Percentiles rank a stretch among this genome's conserved stretches.
These are phyloP conservation scores for Pollenia amentaria DNA, from an alignment of 2,888 invertebrate species.

Conservation along the genomic window DNA sequence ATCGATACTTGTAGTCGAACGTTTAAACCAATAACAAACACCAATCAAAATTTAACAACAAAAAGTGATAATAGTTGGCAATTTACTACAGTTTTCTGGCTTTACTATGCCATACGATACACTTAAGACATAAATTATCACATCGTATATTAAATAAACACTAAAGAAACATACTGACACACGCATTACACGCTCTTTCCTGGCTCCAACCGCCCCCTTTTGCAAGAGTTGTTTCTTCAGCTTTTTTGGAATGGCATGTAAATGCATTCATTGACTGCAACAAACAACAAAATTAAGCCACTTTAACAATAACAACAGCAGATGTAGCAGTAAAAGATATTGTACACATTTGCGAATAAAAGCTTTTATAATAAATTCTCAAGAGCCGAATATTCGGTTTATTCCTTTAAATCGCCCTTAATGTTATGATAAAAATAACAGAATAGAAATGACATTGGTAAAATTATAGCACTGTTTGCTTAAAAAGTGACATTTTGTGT, in stretches of 20 bases:
- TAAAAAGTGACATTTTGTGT: constrained; percentile 6
- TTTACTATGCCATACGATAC: constrained; percentile 54
- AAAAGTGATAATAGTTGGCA: constrained; percentile 66
- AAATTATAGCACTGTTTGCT: neutral
- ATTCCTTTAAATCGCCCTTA: no score
- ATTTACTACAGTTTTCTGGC: constrained; percentile 42
- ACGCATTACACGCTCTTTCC: neutral
- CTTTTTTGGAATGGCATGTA: constrained; percentile 32
- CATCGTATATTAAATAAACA: constrained; percentile 72
- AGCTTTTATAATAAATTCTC: neutral
- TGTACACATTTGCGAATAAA: neutral
- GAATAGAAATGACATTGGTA: no score
- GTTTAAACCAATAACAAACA: constrained; percentile 40
- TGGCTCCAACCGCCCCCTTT: neutral
- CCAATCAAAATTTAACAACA: constrained; percentile 64
- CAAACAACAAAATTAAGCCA: constrained; percentile 24
- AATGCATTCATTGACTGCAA: constrained; percentile 57
- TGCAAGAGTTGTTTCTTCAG: neutral
- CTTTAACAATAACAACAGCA: neutral
- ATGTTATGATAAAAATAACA: no score
- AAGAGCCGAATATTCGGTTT: constrained; percentile 7
- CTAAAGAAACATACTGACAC: constrained; percentile 31
- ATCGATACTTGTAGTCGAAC: neutral
- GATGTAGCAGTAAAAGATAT: constrained; percentile 6
- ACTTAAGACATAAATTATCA: constrained; percentile 73